Conservation (phyloP, 2,797 vertebrate genomes). For the Heliangelus exortis region DNA sequence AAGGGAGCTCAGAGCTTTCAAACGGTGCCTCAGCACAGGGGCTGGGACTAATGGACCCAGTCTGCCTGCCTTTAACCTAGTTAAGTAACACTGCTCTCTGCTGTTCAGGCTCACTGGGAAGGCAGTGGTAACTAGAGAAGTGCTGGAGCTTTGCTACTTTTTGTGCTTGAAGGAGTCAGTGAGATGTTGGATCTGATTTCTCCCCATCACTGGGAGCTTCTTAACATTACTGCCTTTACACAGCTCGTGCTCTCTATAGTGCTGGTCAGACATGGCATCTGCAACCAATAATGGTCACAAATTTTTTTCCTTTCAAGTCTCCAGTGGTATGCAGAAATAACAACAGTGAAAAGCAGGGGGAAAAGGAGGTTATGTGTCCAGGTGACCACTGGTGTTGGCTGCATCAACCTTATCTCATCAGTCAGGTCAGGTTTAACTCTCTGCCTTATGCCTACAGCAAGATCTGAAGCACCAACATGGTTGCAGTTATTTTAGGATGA, state of each 20-base stretch:
- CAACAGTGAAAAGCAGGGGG: background rate
- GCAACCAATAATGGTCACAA: background rate
- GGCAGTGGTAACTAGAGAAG: background rate
- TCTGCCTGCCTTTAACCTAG: background rate
- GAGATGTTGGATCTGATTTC: background rate
- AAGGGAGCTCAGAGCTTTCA: accelerated
- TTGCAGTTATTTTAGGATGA: conserved; percentile 60
- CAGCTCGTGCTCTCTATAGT: accelerated
- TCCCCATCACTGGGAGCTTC: accelerated
- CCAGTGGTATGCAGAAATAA: background rate
- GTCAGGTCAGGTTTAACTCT: background rate
- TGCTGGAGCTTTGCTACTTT: background rate
- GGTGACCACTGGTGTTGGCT: background rate
- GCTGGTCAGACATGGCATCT: background rate
- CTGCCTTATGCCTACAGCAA: background rate
- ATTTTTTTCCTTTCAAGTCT: background rate
- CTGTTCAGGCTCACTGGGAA: background rate
- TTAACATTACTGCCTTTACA: accelerated
- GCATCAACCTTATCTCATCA: background rate
- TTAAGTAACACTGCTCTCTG: background rate
- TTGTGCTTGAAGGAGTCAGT: background rate
- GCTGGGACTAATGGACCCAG: background rate
- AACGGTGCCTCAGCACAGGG: background rate
- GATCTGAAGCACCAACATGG: background rate
- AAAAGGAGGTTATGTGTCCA: accelerated